Conservation (phyloP, 2,113 vertebrate species). For the Corvus hawaiiensis region DNA sequence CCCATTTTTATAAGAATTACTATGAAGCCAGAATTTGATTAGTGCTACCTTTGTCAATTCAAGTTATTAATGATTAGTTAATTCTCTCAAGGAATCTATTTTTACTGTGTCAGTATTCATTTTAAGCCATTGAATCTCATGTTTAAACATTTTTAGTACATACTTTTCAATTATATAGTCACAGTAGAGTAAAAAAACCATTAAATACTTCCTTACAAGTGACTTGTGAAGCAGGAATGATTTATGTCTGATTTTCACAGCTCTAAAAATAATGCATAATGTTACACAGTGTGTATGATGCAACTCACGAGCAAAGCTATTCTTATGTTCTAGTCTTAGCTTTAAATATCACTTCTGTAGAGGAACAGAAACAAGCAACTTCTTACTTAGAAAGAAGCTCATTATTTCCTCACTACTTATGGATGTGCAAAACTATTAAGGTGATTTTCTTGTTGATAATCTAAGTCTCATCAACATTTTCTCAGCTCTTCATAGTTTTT, state of each 20-base stretch:
- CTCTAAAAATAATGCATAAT: slow-evolving; percentile 42
- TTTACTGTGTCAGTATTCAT: slow-evolving; percentile 59
- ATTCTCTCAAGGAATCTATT: slow-evolving; percentile 62
- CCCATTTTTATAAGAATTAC: slow-evolving; percentile 47
- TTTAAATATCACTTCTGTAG: not conserved
- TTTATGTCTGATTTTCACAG: slow-evolving; percentile 55
- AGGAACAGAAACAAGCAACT: not conserved
- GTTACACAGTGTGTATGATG: not conserved
- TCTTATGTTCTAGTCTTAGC: not conserved
- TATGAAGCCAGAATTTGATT: slow-evolving; percentile 58
- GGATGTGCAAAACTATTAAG: not conserved
- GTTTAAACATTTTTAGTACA: slow-evolving; percentile 68
- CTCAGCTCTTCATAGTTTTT: not conserved
- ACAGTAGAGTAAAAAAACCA: slow-evolving; percentile 22
- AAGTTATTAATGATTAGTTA: slow-evolving; percentile 69
- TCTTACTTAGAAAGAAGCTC: not conserved
- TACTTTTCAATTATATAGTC: slow-evolving; percentile 61
- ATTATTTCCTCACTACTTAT: not conserved
- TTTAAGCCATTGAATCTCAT: slow-evolving; percentile 57
- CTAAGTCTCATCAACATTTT: not conserved
- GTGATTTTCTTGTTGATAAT: not conserved
- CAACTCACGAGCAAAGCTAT: not conserved
- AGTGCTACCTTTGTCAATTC: slow-evolving; percentile 64
- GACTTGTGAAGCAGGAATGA: slow-evolving; percentile 46
- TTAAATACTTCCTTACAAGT: slow-evolving; percentile 49